These are phyloP conservation scores for Erebia epiphron DNA, from an alignment of 2,888 invertebrate genomes.

Conservation along the genomic window DNA sequence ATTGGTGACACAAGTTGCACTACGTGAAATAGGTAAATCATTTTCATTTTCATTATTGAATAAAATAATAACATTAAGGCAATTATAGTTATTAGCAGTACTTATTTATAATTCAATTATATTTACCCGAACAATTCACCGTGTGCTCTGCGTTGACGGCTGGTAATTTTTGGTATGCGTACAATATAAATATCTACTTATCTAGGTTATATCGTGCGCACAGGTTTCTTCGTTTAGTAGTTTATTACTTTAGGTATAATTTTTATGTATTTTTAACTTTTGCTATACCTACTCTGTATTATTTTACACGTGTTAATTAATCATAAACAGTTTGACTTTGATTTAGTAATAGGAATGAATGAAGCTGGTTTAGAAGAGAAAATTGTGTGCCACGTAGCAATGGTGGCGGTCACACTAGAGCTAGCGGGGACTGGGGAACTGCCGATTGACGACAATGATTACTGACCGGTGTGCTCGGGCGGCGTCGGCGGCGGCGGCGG, in stretches of 20 bases:
- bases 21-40: no score
- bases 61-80: no score
- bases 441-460: slow-evolving; percentile 27
- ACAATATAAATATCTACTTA: slow-evolving; percentile 22
- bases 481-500: slow-evolving; percentile 56
- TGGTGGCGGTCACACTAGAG: neutral
- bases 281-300: neutral
- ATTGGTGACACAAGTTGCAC: no score
- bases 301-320: neutral
- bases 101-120: slow-evolving; percentile 23
- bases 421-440: neutral
- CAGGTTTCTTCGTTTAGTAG: neutral
- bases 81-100: neutral
- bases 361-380: neutral
- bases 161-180: slow-evolving; percentile 23
- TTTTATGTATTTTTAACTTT: neutral
- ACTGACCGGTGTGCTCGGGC: slow-evolving; percentile 70
- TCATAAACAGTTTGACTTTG: slow-evolving; percentile 2
- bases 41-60: no score
- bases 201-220: slow-evolving; percentile 17
- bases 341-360: slow-evolving; percentile 6
- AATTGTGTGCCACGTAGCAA: neutral
- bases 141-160: slow-evolving; percentile 17
- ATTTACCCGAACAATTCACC: slow-evolving; percentile 13
- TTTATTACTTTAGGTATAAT: neutral